Percentiles rank a stretch among this genome's conserved stretches.
These are phyloP conservation scores for Microplitis mediator DNA, from an alignment of 1,140 invertebrate species.

Conservation along the genomic window DNA sequence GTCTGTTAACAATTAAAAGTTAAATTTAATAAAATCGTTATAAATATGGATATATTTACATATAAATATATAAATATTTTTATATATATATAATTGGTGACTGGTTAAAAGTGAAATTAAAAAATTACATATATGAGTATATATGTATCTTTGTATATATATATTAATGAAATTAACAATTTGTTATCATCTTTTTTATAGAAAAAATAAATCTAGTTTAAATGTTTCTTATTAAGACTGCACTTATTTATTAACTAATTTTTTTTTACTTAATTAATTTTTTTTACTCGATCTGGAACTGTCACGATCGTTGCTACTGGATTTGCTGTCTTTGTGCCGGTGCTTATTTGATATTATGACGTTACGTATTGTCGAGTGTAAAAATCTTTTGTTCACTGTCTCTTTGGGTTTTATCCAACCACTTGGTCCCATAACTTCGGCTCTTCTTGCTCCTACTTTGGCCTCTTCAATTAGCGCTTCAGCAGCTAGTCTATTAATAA, in stretches of 20 bases:
- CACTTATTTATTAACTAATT: background rate
- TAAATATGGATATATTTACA: background rate
- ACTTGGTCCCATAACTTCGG: slow-evolving; percentile 68
- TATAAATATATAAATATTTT: too few relatives aligned
- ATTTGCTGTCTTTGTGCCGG: slow-evolving; percentile 37
- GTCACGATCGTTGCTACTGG: background rate
- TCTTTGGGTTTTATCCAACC: slow-evolving; percentile 68
- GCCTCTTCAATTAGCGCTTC: slow-evolving; percentile 70
- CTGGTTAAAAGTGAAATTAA: too few relatives aligned
- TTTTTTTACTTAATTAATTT: too few relatives aligned
- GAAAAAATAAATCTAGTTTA: too few relatives aligned
- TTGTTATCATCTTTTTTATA: background rate
- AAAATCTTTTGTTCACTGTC: slow-evolving; percentile 68
- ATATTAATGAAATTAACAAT: too few relatives aligned
- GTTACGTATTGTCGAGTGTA: slow-evolving; percentile 58
- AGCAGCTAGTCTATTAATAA: slow-evolving; percentile 61
- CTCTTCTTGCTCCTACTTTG: slow-evolving; percentile 65
- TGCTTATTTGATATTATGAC: slow-evolving; percentile 52
- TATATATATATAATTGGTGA: too few relatives aligned
- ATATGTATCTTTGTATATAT: background rate
- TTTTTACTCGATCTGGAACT: background rate
- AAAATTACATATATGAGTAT: too few relatives aligned
- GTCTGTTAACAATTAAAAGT: background rate
- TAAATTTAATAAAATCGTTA: background rate
- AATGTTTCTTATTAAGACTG: too few relatives aligned